Conservation (phyloP, 2,888 invertebrate species). For the Anodontia alba region DNA sequence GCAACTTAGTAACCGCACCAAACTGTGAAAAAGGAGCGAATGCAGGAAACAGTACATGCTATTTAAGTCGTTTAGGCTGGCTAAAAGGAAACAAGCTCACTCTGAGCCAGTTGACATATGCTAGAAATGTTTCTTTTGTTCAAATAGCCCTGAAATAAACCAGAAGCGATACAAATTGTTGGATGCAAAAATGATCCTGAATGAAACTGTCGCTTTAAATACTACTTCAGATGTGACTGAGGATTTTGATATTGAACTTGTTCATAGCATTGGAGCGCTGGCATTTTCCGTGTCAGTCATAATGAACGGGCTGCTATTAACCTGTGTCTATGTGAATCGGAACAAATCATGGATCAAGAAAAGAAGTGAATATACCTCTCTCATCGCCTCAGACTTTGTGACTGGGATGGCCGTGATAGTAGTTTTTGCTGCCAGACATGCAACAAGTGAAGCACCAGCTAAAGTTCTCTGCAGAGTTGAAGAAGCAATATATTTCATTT, state of each 20-base stretch:
- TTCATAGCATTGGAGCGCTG: not conserved
- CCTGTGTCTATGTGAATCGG: not conserved
- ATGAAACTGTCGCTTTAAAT: too few species aligned
- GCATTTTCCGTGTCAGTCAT: not conserved
- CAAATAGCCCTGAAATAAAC: too few species aligned
- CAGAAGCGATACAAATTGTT: too few species aligned
- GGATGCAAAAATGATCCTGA: too few species aligned
- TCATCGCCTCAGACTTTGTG: not conserved
- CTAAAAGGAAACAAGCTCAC: too few species aligned
- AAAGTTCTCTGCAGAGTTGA: not conserved
- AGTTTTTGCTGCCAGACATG: not conserved
- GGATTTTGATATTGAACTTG: not conserved
- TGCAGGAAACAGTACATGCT: too few species aligned
- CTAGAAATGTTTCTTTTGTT: too few species aligned
- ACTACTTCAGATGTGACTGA: not conserved
- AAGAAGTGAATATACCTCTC: not conserved
- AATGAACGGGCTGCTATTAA: not conserved
- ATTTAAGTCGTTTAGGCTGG: too few species aligned
- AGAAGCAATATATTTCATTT: conserved; percentile 1
- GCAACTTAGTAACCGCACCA: too few species aligned
- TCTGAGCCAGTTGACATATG: too few species aligned
- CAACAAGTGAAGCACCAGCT: not conserved
- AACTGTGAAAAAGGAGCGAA: too few species aligned
- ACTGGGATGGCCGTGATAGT: not conserved
- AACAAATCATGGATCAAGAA: not conserved